Percentiles rank a stretch among this genome's conserved stretches.
Evolutionary conservation across 1,140 invertebrate genomes (phyloP).

Genomic region (Bombus superbus): DNA sequence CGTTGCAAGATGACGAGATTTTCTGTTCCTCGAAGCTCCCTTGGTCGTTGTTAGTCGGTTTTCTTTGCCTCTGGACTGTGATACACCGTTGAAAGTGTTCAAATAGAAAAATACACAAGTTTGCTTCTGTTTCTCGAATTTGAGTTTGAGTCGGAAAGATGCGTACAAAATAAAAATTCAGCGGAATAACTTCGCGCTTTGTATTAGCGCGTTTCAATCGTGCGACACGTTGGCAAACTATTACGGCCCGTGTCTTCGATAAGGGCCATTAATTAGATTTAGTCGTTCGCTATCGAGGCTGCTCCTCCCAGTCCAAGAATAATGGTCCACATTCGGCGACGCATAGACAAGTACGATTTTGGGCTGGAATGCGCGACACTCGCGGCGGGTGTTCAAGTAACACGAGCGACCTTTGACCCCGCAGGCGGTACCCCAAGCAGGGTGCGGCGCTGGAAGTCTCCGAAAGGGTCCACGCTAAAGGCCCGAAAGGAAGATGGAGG

Average conservation of each 20-base stretch:
- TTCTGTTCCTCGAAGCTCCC: neutral
- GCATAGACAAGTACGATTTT: constrained; percentile 53
- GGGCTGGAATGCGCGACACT: constrained; percentile 76
- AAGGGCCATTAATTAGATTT: neutral
- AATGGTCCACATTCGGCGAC: neutral
- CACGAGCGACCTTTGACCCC: constrained; percentile 75
- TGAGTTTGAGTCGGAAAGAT: too few species aligned
- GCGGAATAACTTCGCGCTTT: too few species aligned
- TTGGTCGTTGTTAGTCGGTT: neutral
- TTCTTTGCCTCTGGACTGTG: neutral
- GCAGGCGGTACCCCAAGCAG: constrained; percentile 67
- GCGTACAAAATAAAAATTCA: neutral
- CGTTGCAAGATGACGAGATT: neutral
- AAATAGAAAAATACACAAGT: too few species aligned
- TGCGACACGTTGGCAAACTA: too few species aligned
- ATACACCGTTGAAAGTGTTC: too few species aligned
- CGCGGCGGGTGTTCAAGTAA: constrained; percentile 78
- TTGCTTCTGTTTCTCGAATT: too few species aligned
- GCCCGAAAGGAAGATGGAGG: constrained; percentile 61
- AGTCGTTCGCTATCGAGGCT: neutral
- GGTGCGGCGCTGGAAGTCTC: constrained; percentile 76
- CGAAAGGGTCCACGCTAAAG: constrained; percentile 63
- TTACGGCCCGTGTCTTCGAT: too few species aligned
- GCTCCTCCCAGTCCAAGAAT: neutral
- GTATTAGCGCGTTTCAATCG: neutral